Evolutionary conservation across 1,140 invertebrate species (phyloP).

Genomic region (Hirudo medicinalis): DNA sequence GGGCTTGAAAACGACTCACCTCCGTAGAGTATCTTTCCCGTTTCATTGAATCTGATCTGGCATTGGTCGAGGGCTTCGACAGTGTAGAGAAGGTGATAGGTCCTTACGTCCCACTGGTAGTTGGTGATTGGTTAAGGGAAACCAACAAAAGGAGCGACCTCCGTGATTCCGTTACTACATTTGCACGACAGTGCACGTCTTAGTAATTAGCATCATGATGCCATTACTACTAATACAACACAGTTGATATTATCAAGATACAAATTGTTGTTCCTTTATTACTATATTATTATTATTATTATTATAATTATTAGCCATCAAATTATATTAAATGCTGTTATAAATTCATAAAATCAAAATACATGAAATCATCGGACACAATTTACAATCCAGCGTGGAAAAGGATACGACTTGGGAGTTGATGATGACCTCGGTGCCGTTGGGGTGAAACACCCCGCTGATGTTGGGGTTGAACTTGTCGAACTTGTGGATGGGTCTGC

Average conservation of each 20-base stretch:
- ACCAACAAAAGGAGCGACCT: too few species aligned
- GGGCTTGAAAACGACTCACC: too few species aligned
- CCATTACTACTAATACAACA: too few species aligned
- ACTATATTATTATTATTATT: not conserved
- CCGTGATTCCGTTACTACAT: too few species aligned
- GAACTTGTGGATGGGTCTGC: slow-evolving; percentile 65
- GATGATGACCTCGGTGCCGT: slow-evolving; percentile 65
- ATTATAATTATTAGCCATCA: too few species aligned
- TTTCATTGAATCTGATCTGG: slow-evolving; percentile 46
- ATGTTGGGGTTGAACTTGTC: slow-evolving; percentile 90
- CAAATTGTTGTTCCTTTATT: too few species aligned
- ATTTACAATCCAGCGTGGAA: too few species aligned
- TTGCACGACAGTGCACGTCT: too few species aligned
- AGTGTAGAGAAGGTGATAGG: slow-evolving; percentile 81
- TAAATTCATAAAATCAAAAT: too few species aligned
- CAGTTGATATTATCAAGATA: too few species aligned
- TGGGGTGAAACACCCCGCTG: slow-evolving; percentile 92
- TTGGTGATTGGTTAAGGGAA: not conserved
- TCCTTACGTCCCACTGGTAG: slow-evolving; percentile 82
- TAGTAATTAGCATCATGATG: too few species aligned
- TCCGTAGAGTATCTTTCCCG: slow-evolving; percentile 47
- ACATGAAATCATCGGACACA: not conserved
- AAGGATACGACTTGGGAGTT: slow-evolving; percentile 48
- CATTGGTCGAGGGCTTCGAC: slow-evolving; percentile 82
- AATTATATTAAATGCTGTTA: too few species aligned